Base-by-base conservation (phyloP, 2,113 vertebrate species). In the Hemibagrus wyckioides region DNA sequence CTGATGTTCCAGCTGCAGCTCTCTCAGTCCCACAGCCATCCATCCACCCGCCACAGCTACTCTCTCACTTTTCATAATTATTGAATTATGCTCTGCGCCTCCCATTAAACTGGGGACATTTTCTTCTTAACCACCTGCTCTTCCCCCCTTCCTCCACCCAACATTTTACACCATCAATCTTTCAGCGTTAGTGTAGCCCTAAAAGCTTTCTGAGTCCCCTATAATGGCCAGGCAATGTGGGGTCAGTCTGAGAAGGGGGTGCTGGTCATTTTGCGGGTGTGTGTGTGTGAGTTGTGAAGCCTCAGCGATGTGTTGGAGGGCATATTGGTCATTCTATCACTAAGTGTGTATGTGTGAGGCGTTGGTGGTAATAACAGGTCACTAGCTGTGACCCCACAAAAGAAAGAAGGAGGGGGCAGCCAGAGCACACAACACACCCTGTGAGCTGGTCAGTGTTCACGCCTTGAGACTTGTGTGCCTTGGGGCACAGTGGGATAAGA, bases 101-200 rank as follows among this genome's bases (percentile, higher is more conserved):
- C 93, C 94, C 94, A 94, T 95, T 95, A 95, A 95, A 95, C 94
- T 92, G 85, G 92, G 93, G 92, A 94, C 93, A 94, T 95, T 94
- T 94, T 94, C 94, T 94, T 95, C 93, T 94, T 95, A 95, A 95
- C 96, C 96, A 96, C 95, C 95, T 96, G 96, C 95, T 96, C 95
- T 90, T 90, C 91, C 91, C 88, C 88, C 75, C 75, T 52, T 85
- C 75, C 83, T 92, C 91, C 90, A 76, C 90, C 91, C 90, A 90
- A 82, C 76, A 93, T 93, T 95, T 96, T 94, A 92, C 93, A 90
- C 94, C 95, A 96, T 95, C 95, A 95, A 95, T 96, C 95, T 95
- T 95, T 95, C 92, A 94, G 95, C 91, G 92, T 95, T 95, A 94
- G 93, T 90, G 91, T 92, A 94, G 91, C 92, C 94, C 94, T 96